These are phyloP conservation scores for Epizoanthus illoricatus DNA, from an alignment of 92 coral and sea anemone species.

Conservation along the genomic window DNA sequence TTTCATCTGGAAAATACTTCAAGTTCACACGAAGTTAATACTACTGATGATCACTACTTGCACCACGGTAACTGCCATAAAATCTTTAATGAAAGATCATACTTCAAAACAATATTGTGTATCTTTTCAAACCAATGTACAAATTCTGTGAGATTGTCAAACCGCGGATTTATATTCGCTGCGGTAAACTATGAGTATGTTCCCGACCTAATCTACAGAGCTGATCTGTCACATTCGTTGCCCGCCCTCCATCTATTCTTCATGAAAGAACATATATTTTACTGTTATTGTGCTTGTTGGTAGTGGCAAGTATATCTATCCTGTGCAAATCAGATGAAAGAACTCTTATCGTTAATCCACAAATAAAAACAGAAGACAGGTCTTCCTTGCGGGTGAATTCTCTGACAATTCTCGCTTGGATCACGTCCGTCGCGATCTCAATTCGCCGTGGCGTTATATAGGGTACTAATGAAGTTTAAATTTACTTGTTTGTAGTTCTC, in stretches of 20 bases:
- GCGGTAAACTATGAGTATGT: neutral
- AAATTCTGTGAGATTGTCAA: neutral
- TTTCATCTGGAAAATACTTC: neutral
- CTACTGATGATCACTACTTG: too few relatives aligned
- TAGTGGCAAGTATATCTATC: neutral
- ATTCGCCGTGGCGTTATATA: neutral
- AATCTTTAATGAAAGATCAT: neutral
- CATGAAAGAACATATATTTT: neutral
- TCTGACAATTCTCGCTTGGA: neutral
- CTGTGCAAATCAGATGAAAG: neutral
- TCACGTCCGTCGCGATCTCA: neutral
- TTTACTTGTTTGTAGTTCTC: constrained; percentile 13
- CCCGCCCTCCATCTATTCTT: neutral
- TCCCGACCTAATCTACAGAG: neutral
- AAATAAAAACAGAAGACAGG: neutral
- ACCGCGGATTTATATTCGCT: neutral
- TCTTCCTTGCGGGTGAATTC: neutral
- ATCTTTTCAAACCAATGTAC: neutral
- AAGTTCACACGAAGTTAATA: neutral
- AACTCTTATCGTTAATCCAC: neutral
- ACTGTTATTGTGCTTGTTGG: neutral
- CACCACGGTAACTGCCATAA: neutral
- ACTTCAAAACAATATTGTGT: constrained; percentile 1
- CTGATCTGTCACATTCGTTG: constrained; percentile 14
- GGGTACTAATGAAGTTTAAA: constrained; percentile 2